Conservation (phyloP, 2,888 invertebrate species). For the Steromphala cineraria region DNA sequence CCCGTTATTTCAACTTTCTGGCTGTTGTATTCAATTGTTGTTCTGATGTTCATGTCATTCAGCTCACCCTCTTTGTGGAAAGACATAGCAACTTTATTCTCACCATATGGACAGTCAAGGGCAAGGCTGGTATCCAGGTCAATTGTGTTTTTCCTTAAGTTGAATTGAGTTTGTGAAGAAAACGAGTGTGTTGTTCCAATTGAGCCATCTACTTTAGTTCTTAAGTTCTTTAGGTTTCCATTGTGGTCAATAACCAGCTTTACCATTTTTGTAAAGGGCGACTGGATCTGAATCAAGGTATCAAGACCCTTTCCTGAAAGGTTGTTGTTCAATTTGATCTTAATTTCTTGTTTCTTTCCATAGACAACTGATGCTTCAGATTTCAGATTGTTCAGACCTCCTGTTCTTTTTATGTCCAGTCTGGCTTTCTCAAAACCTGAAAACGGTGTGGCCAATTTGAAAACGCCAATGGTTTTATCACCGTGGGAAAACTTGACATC, state of each 20-base stretch:
- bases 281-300: not conserved
- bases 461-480: conserved; percentile 21
- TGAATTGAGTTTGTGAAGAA: not conserved
- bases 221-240: not conserved
- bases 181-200: not conserved
- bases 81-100: not conserved
- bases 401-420: conserved; percentile 33
- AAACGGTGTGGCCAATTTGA: conserved; percentile 23
- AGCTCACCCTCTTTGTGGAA: not conserved
- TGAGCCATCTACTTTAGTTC: not conserved
- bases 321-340: conserved; percentile 23
- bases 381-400: conserved; percentile 29
- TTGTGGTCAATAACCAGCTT: not conserved
- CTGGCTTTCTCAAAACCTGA: conserved; percentile 19
- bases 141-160: not conserved
- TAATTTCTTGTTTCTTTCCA: conserved; percentile 11
- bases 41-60: not conserved
- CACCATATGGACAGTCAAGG: not conserved
- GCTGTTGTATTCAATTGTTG: not conserved
- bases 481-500: conserved; percentile 27
- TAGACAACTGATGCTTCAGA: conserved; percentile 25
- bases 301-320: not conserved
- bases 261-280: not conserved
- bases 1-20: not conserved
- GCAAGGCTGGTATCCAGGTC: not conserved